These are phyloP conservation scores for Clarias gariepinus DNA, from an alignment of 2,113 vertebrate genomes.

Conservation along the genomic window DNA sequence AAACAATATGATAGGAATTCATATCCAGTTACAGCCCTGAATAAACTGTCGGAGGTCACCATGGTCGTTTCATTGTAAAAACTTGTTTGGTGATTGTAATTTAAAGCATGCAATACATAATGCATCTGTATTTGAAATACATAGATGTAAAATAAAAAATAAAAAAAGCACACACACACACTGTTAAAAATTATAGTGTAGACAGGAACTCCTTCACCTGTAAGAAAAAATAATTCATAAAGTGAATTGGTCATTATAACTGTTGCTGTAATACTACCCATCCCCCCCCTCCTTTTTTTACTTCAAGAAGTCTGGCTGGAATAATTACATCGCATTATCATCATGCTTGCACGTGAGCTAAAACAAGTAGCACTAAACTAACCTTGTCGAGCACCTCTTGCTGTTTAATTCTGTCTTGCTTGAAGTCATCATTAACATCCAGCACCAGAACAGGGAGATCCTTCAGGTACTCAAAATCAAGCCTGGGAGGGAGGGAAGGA, in stretches of 20 bases:
- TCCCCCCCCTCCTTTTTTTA: too few relatives aligned
- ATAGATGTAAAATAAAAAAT: not conserved
- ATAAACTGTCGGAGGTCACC: not conserved
- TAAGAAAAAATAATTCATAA: constrained; percentile 17
- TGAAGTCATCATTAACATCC: constrained; percentile 82
- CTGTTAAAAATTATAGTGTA: constrained; percentile 51
- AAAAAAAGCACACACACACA: not conserved
- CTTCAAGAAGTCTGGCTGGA: not conserved
- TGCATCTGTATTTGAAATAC: not conserved
- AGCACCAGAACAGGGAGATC: constrained; percentile 77
- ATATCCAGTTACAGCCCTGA: not conserved
- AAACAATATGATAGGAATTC: not conserved
- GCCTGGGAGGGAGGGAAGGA: constrained; percentile 56
- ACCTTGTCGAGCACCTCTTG: constrained; percentile 75
- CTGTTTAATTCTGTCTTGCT: constrained; percentile 80
- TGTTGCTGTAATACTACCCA: not conserved
- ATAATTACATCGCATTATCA: not conserved
- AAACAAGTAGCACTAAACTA: not conserved
- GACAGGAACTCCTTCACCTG: constrained; percentile 67
- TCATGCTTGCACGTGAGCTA: not conserved
- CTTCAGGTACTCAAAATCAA: constrained; percentile 79
- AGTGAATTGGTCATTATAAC: not conserved
- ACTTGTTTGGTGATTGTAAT: not conserved
- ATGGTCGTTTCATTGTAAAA: not conserved
- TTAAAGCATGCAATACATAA: not conserved